phyloP scores from a whole-genome alignment of 2,797 vertebrate genomes.

The Peromyscus nudipes region DNA sequence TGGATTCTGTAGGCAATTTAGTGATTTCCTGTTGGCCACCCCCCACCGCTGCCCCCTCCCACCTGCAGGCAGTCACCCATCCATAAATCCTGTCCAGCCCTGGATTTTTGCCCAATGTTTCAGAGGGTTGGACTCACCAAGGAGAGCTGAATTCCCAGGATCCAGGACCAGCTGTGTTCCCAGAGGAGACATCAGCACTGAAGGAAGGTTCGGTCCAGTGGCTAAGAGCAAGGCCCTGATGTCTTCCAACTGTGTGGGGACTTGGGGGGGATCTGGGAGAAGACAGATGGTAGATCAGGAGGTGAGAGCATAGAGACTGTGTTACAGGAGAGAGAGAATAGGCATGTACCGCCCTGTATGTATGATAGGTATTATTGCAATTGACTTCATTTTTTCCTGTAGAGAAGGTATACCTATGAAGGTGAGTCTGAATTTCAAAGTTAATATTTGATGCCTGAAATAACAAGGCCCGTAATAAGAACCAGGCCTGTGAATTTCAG shows the following conservation, averaged over 20 bases:
- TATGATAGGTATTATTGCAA: neutral
- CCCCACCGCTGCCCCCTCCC: constrained; percentile 74
- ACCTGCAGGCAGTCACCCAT: constrained; percentile 80
- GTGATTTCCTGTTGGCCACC: constrained; percentile 83
- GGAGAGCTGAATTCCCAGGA: constrained; percentile 87
- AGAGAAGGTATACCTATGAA: constrained; percentile 21
- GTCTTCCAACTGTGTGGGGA: constrained; percentile 86
- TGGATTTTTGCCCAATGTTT: constrained; percentile 80
- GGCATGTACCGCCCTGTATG: neutral
- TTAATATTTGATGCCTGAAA: constrained; percentile 47
- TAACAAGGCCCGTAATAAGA: constrained; percentile 33
- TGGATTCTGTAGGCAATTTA: constrained; percentile 82
- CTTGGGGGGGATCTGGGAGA: constrained; percentile 87
- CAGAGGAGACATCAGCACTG: constrained; percentile 87
- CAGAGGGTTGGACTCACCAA: constrained; percentile 88
- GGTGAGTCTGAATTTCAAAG: constrained; percentile 56
- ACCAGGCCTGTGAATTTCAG: constrained; percentile 26
- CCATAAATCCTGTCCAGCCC: constrained; percentile 82
- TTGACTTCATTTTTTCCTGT: constrained; percentile 14
- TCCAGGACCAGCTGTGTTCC: constrained; percentile 88
- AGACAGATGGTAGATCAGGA: constrained; percentile 76
- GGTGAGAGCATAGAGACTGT: neutral
- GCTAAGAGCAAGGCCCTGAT: constrained; percentile 84
- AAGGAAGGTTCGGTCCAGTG: constrained; percentile 81
- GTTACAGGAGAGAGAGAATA: neutral